Conservation (phyloP, 1,140 invertebrate species). For the Bombus confusus region DNA sequence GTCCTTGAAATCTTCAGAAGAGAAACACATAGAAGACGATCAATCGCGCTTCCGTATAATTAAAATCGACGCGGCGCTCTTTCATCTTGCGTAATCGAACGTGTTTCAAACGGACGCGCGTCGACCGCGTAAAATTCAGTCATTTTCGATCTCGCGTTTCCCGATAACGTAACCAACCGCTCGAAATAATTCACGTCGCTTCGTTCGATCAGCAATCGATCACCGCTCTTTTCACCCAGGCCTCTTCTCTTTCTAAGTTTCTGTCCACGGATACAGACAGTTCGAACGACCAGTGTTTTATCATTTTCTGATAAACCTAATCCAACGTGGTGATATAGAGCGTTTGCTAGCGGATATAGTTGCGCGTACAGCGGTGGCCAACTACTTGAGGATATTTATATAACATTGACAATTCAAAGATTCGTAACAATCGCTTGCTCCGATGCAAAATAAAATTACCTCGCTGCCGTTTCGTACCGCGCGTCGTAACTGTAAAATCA, state of each 20-base stretch:
- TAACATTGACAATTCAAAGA: too few species aligned
- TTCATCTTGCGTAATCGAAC: background rate
- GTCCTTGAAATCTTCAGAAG: background rate
- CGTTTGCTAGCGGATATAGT: too few species aligned
- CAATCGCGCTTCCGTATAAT: background rate
- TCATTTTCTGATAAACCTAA: too few species aligned
- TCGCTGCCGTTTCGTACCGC: too few species aligned
- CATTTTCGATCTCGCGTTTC: background rate
- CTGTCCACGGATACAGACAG: too few species aligned
- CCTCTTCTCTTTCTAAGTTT: background rate
- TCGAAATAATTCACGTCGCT: slow-evolving; percentile 24
- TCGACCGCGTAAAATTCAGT: background rate
- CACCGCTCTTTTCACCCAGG: background rate
- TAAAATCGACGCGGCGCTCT: background rate
- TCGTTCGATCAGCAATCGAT: background rate
- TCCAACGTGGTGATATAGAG: too few species aligned
- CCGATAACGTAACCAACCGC: background rate
- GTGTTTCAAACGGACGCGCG: background rate
- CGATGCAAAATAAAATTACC: too few species aligned
- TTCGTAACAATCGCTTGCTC: too few species aligned
- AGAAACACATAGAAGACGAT: background rate
- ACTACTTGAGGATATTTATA: too few species aligned
- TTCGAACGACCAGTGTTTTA: too few species aligned
- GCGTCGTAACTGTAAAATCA: too few species aligned
- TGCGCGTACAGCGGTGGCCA: too few species aligned